Percentiles rank a stretch among this genome's conserved stretches.
These are phyloP conservation scores for Orthosia gothica DNA, from an alignment of 2,888 invertebrate genomes.

Conservation along the genomic window DNA sequence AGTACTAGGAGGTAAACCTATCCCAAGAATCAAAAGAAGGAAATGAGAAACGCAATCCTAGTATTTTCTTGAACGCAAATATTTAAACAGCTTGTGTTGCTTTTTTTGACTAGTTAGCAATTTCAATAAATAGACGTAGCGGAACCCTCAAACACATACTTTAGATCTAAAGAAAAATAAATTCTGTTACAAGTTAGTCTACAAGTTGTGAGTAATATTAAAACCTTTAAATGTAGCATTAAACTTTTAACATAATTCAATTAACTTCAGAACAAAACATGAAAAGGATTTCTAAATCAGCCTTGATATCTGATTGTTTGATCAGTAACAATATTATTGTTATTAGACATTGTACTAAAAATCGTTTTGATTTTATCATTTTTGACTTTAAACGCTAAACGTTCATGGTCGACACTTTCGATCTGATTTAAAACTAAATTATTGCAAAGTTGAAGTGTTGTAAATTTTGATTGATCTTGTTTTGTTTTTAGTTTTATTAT, in stretches of 20 bases:
- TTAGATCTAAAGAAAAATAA: neutral
- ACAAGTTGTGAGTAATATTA: neutral
- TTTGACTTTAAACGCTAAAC: slow-evolving; percentile 49
- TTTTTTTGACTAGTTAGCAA: slow-evolving; percentile 1
- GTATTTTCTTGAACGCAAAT: neutral
- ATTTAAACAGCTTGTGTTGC: slow-evolving; percentile 4
- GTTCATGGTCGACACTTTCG: slow-evolving; percentile 60
- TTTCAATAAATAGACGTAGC: neutral
- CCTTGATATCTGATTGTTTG: slow-evolving; percentile 53
- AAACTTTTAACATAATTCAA: slow-evolving; percentile 32
- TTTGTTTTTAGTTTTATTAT: slow-evolving; percentile 33
- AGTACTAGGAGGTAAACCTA: neutral
- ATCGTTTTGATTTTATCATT: slow-evolving; percentile 63
- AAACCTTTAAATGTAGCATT: slow-evolving; percentile 10
- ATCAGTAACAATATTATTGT: slow-evolving; percentile 50
- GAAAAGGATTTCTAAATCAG: slow-evolving; percentile 37
- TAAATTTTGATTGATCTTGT: slow-evolving; percentile 40
- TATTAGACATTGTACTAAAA: slow-evolving; percentile 33
- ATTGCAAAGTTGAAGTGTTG: slow-evolving; percentile 36
- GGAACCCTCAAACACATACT: neutral
- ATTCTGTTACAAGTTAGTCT: too few species aligned
- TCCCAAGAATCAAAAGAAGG: neutral
- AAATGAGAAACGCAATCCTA: neutral
- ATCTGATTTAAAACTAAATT: slow-evolving; percentile 50
- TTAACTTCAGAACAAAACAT: slow-evolving; percentile 43